Percentiles rank a stretch among this genome's conserved stretches.
These are phyloP conservation scores for Habropoda laboriosa DNA, from an alignment of 1,140 invertebrate genomes.

Conservation along the genomic window DNA sequence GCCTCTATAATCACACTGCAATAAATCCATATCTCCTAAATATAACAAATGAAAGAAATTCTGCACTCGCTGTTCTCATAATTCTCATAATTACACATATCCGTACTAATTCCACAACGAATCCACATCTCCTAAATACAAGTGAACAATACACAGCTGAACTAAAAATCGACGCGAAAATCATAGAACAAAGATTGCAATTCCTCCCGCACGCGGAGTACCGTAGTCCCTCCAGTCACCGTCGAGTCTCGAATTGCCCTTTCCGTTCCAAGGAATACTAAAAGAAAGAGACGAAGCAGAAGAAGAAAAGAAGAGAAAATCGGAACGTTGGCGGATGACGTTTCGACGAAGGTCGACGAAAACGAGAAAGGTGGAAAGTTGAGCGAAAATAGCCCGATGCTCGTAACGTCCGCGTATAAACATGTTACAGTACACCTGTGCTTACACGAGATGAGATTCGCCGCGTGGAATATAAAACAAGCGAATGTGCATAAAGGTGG, in stretches of 20 bases:
- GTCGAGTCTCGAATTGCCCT: not conserved
- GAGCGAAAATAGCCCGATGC: conserved; percentile 31
- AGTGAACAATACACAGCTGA: no score
- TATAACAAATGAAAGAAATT: no score
- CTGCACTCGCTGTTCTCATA: no score
- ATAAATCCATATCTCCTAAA: no score
- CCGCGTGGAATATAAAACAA: conserved; percentile 41
- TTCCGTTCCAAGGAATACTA: not conserved
- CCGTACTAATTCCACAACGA: no score
- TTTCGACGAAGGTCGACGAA: conserved; percentile 14
- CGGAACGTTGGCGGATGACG: not conserved
- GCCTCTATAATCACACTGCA: no score
- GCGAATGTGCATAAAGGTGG: not conserved
- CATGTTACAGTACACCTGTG: conserved; percentile 38
- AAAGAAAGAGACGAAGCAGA: not conserved
- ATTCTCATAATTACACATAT: no score
- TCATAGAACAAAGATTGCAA: no score
- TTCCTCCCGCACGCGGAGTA: not conserved
- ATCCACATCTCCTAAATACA: no score
- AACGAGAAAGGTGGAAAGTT: conserved; percentile 34
- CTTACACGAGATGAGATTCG: conserved; percentile 42
- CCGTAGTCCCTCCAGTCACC: not conserved
- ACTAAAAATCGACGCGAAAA: no score
- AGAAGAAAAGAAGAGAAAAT: not conserved
- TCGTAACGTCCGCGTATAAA: conserved; percentile 31